phyloP scores from a whole-genome alignment of 2,113 vertebrate genomes.

The Saccopteryx leptura region DNA sequence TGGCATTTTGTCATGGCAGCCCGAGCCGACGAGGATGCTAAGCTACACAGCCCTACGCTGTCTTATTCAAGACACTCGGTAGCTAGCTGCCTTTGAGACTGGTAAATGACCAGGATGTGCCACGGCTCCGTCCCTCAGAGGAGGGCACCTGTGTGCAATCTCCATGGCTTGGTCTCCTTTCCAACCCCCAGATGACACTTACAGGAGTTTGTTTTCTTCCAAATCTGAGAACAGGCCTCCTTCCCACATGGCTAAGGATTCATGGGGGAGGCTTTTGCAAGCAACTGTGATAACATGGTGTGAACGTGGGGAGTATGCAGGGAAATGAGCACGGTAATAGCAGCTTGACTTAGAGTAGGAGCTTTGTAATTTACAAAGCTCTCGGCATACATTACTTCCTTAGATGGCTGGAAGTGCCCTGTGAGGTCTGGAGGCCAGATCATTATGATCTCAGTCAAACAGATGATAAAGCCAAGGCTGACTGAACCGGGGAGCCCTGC shows the following conservation, averaged over 20 bases:
- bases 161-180: neutral
- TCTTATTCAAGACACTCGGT: neutral
- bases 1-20: neutral
- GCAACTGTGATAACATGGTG: neutral
- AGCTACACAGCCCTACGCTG: fast-evolving
- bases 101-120: neutral
- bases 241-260: neutral
- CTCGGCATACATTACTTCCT: neutral
- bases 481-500: neutral
- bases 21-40: neutral
- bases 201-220: neutral
- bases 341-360: fast-evolving
- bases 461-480: neutral
- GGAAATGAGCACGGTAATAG: neutral
- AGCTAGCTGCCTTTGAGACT: neutral
- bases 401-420: neutral
- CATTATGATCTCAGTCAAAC: neutral
- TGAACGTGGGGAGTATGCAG: neutral
- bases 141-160: neutral
- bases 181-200: neutral
- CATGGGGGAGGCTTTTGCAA: neutral
- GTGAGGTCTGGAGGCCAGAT: neutral
- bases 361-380: neutral
- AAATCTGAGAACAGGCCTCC: neutral
- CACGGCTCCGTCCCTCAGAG: neutral